Evolutionary conservation across 2,113 vertebrate genomes (phyloP), one percentile per base, ranked within the genome.

Genomic region (Noturus placidus): DNA sequence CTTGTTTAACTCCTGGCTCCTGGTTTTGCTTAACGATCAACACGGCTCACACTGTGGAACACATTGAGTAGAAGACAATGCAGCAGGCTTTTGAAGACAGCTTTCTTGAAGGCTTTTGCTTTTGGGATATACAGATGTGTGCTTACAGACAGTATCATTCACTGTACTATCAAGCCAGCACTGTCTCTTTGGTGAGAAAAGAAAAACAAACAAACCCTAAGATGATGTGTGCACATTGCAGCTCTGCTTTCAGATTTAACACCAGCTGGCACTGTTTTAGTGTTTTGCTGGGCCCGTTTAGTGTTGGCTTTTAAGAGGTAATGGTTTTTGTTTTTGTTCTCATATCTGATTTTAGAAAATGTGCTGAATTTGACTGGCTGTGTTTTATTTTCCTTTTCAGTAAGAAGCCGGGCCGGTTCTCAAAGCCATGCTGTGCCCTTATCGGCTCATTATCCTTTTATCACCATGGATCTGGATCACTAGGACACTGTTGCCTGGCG

Each of bases 401-500:
- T 61, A 57, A 11, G 86, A 33, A 30, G 63, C 81, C 35, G 30
- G 3, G 42, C 74, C 87, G 35, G 35, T 65, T 81, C 46, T 87
- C 78, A 30, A 77, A 65, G 59, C 69, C 79, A 30, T 38, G 46
- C 50, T 59, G 46, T 61, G 54, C 84, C 70, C 70, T 86, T 88
- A 87, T 90, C 85, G 57, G 77, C 70, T 89, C 87, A 87, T 89
- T 90, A 84, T 90, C 82, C 67, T 61, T 69, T 89, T 85, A 86
- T 87, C 82, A 90, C 85, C 38, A 87, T 90, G 77, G 77, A 85
- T 86, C 84, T 85, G 78, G 88, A 87, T 88, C 67, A 82, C 74
- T 83, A 81, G 85, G 87, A 87, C 87, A 88, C 89, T 57, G 89
- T 90, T 90, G 89, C 89, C 87, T 90, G 89, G 89, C 85, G 85